Evolutionary conservation across 2,797 vertebrate genomes (phyloP), one percentile per base, ranked within the genome.

Genomic region (Clarias pachynema): DNA sequence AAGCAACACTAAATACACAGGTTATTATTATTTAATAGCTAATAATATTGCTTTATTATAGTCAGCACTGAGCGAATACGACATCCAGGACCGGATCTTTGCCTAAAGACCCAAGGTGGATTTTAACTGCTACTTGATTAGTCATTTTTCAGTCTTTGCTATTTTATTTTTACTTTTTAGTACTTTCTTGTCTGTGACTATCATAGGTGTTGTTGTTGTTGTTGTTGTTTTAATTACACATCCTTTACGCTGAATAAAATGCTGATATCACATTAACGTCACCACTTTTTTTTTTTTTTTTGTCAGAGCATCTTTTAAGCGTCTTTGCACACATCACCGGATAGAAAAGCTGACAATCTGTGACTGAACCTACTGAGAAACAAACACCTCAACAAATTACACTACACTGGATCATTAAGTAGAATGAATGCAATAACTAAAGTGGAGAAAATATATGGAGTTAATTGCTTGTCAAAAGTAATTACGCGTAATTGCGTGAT

Each of bases 341-440:
- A 44, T 26, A 49, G 60, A 65, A 65, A 29, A 65, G 78, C 34
- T 20, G 74, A 84, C 74, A 65, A 26, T 66, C 72, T 68, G 74
- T 40, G 62, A 78, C 37, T 29, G n/a, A 83, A 83, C 29, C 34
- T 29, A 68, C 62, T 0, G 26, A 56, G 44, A 40, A 75, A 75
- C n/a, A 77, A 66, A 66, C 63, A 66, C 74, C 60, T 84, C 73
- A 78, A 29, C 73, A 75, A 78, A 78, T 84, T 53, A 78, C 53
- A 59, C 8, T 10, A 78, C 22, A 37, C 24, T 24, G 22, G 40
- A 34, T 79, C 66, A 62, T 80, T 85, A 80, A 68, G 57, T 57
- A 37, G 31, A 68, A 29, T 26, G n/a, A 59, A 62, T 59, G 31
- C 66, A 80, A 80, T 49, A 80, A 80, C 37, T 3, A 65, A 65